A percentile compares a stretch with the other conserved stretches of the same genome.
Evolutionary conservation across 2,888 invertebrate species (phyloP).

Genomic region (Epinotia nisella): DNA sequence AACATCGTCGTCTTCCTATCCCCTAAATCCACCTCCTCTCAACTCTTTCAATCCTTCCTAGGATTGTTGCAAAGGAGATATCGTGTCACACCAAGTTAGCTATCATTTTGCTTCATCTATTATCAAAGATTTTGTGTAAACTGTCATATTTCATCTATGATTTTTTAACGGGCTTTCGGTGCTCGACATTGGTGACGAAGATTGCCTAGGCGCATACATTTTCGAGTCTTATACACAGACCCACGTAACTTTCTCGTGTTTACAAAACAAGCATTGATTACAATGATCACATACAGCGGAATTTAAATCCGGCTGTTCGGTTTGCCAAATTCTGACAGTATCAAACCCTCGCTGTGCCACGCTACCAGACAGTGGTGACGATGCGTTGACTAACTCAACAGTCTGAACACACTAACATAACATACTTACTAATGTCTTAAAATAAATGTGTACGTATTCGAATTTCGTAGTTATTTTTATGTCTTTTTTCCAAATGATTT

Average conservation of each 20-base stretch:
- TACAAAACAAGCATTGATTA: slow-evolving; percentile 39
- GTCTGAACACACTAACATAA: slow-evolving; percentile 1
- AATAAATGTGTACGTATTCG: slow-evolving; percentile 30
- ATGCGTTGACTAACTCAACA: slow-evolving; percentile 28
- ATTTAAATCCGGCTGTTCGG: slow-evolving; percentile 8
- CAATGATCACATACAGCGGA: slow-evolving; percentile 21
- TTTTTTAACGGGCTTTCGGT: background rate
- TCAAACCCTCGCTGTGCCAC: slow-evolving; percentile 10
- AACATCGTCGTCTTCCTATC: no score
- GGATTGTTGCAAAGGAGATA: no score
- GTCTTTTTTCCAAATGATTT: slow-evolving; percentile 30
- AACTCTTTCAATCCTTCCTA: no score
- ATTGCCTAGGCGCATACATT: slow-evolving; percentile 1
- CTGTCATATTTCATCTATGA: no score
- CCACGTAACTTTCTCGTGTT: slow-evolving; percentile 23
- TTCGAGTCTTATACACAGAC: background rate
- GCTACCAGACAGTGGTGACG: slow-evolving; percentile 34
- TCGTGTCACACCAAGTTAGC: background rate
- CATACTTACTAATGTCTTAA: slow-evolving; percentile 37
- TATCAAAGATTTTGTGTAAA: no score
- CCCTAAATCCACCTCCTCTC: no score
- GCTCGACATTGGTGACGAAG: background rate
- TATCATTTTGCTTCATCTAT: background rate
- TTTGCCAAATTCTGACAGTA: slow-evolving; percentile 21
- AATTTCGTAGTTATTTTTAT: slow-evolving; percentile 30